Percentiles rank a stretch among this genome's conserved stretches.
phyloP scores from a whole-genome alignment of 1,140 invertebrate species.

The Drosophila sulfurigaster region DNA sequence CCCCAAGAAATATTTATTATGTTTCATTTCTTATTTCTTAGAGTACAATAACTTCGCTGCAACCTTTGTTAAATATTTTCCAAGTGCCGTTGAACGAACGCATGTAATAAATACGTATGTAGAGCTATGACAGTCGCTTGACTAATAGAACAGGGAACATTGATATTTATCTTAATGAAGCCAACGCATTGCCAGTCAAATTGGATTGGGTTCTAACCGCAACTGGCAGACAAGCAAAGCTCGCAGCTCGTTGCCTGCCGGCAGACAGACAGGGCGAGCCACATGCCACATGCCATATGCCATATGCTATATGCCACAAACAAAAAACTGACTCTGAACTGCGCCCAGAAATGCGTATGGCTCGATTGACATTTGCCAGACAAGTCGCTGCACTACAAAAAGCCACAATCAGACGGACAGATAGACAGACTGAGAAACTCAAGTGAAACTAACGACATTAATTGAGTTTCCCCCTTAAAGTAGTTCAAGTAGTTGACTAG shows the following conservation, averaged over 20 bases:
- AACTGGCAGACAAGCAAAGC: conserved; percentile 16
- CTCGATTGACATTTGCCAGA: conserved; percentile 68
- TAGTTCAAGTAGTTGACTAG: conserved; percentile 37
- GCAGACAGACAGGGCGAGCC: conserved; percentile 50
- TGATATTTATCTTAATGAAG: conserved; percentile 54
- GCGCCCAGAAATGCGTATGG: conserved; percentile 72
- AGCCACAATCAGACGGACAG: not conserved
- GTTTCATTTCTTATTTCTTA: no score
- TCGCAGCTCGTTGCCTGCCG: not conserved
- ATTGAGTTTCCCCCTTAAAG: conserved; percentile 42
- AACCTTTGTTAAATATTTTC: not conserved
- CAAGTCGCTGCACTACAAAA: conserved; percentile 34
- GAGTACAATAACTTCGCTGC: not conserved
- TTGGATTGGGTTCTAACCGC: conserved; percentile 40
- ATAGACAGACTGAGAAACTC: conserved; percentile 20
- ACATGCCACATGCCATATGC: conserved; percentile 58
- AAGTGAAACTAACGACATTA: conserved; percentile 51
- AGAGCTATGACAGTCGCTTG: conserved; percentile 50
- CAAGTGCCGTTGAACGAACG: not conserved
- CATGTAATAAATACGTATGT: conserved; percentile 55
- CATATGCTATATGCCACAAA: conserved; percentile 47
- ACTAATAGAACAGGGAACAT: conserved; percentile 55
- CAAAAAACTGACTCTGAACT: conserved; percentile 37
- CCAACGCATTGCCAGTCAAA: conserved; percentile 48
- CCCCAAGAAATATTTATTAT: no score